These are phyloP conservation scores for Atlantisia rogersi DNA, from an alignment of 2,113 vertebrate species.

Conservation along the genomic window DNA sequence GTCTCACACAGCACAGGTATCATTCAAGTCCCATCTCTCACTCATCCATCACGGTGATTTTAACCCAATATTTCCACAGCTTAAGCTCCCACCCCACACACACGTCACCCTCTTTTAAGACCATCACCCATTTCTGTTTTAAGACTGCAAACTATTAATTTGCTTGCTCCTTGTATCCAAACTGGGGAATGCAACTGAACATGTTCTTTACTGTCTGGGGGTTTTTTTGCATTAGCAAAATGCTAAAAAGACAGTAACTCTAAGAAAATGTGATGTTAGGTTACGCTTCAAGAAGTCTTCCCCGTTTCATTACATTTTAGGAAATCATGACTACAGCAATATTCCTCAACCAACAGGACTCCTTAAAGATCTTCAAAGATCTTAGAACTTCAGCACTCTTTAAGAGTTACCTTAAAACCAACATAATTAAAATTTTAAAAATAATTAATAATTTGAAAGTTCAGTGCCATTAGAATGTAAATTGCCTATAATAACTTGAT, in stretches of 20 bases:
- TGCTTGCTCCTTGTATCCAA: neutral
- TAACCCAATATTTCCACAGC: neutral
- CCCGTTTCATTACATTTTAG: neutral
- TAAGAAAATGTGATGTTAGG: neutral
- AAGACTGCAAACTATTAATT: neutral
- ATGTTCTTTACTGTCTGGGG: neutral
- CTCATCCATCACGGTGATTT: neutral
- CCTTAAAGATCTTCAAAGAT: neutral
- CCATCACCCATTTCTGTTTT: neutral
- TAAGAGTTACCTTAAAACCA: neutral
- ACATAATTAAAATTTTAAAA: neutral
- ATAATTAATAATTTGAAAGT: neutral
- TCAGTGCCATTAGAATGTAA: constrained; percentile 2
- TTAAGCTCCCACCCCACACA: neutral
- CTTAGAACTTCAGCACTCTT: neutral
- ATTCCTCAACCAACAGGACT: neutral
- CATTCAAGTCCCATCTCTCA: neutral
- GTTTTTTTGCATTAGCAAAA: neutral
- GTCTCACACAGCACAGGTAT: neutral
- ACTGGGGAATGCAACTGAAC: neutral
- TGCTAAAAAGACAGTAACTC: neutral
- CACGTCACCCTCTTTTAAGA: neutral
- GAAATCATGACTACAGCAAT: neutral
- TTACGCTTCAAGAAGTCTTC: neutral
- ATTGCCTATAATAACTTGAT: constrained; percentile 33